Evolutionary conservation across 2,888 invertebrate species (phyloP), one percentile per base, ranked within the genome.

Genomic region (Acleris emargana): DNA sequence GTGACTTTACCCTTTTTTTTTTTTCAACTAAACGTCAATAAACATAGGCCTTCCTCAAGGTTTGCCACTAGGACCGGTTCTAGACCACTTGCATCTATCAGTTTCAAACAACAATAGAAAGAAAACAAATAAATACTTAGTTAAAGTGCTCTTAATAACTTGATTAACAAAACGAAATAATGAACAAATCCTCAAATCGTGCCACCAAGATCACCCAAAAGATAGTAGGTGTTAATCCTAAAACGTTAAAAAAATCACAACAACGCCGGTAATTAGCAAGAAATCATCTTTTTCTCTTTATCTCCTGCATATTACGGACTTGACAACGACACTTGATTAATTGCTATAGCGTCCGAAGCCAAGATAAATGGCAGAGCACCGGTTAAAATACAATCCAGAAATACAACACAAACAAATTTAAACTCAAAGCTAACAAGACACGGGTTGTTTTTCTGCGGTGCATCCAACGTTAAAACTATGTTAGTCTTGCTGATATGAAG

Each of bases 241-340:
- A 89, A 89, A 76, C 76, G 77, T 6, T 28, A 83, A 88, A 88
- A 88, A 84, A 77, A 77, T 75, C 77, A 73, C 78, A 80, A 83
- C 86, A 85, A 81, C 81, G 79, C 75, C 81, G 85, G 88, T 91
- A 91, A 91, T 91, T 91, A 91, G 89, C 86, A 80, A 80, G 82
- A 86, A 89, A 89, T 89, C 88, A 88, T 89, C 84, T 85, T 89
- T 87, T 89, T 86, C 84, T 85, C 85, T 87, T 87, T 89, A 88
- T 83, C 86, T 79, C 74, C 77, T 74, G 80, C 83, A 85, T 87
- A 84, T 83, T 84, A 83, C 81, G 81, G 80, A 87, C 85, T 86
- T 89, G 90, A 90, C 90, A 90, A 87, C 87, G 84, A 80, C 81
- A 73, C 80, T 89, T 91, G 90, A 91, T 90, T 90, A 90, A 91